These are phyloP conservation scores for Eurypyga helias DNA, from an alignment of 2,113 vertebrate genomes.

Conservation along the genomic window DNA sequence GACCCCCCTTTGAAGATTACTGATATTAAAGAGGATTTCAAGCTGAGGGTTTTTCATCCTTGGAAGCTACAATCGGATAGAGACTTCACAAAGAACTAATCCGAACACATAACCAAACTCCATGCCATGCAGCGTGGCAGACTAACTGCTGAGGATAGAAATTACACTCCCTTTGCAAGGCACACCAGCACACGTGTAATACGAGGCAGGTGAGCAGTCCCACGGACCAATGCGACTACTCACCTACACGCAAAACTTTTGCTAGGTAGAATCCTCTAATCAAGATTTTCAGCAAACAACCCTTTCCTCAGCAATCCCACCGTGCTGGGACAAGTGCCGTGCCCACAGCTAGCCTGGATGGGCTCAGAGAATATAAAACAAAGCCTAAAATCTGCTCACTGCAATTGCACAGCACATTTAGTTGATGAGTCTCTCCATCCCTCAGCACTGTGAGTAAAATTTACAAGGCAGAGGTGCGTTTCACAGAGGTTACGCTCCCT, in stretches of 20 bases:
- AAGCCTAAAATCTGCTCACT: neutral
- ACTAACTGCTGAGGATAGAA: neutral
- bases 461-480: neutral
- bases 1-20: neutral
- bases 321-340: neutral
- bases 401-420: neutral
- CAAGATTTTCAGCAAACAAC: neutral
- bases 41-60: neutral
- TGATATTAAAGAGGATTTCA: neutral
- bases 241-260: neutral
- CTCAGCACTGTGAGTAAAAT: neutral
- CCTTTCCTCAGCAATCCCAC: neutral
- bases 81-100: neutral
- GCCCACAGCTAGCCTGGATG: neutral
- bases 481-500: neutral
- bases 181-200: neutral
- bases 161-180: neutral
- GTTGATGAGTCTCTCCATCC: neutral
- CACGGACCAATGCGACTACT: neutral
- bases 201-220: neutral
- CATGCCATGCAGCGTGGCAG: accelerated
- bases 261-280: neutral
- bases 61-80: neutral
- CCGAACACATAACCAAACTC: neutral
- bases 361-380: neutral